Evolutionary conservation across 2,888 invertebrate genomes (phyloP), one percentile per base, ranked within the genome.

Genomic region (Pseudococcus longispinus): DNA sequence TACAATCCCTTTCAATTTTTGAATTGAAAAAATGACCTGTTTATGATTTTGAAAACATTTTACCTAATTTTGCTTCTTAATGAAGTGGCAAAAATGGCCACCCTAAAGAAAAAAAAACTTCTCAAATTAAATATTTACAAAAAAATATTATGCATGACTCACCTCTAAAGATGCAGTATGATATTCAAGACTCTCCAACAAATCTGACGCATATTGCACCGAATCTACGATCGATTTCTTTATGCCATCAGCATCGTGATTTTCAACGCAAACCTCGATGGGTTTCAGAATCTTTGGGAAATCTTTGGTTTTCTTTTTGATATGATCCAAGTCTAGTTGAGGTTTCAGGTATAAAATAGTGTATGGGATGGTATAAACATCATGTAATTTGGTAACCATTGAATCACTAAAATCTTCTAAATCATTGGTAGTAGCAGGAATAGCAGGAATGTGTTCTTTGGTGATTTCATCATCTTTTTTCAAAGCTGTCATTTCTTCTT

Each of bases 161-260:
- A 85, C 85, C 85, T 85, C 65, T 42, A 85, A 42, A 32, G 70
- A 9, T 3, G 37, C 13, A 74, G 80, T 44, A 6, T 86, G 80
- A 26, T 51, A 80, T 77, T 86, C 55, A 18, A 86, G 44, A 77
- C 46, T 46, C 13, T 86, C 86, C 46, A 86, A 46, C 18, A 86
- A 51, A 32, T 80, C 37, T 1, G 86, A 86, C 29, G 77, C 29
- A 46, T 80, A 26, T 20, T 80, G 51, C 13, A 77, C 46, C 2
- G 77, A 74, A 29, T 77, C 77, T 5, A 51, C 86, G 4, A 86
- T 29, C 18, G 65, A 37, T 70, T 42, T 85, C 44, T 44, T 70
- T 6, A 70, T 42, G 23, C 23, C 42, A 42, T 1, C 37, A 42
- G 20, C 11, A 20, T 80, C 42, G 9, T 20, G n/a, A 20, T 20